Evolutionary conservation across 2,797 vertebrate genomes (phyloP).

Genomic region (Coreius guichenoti): DNA sequence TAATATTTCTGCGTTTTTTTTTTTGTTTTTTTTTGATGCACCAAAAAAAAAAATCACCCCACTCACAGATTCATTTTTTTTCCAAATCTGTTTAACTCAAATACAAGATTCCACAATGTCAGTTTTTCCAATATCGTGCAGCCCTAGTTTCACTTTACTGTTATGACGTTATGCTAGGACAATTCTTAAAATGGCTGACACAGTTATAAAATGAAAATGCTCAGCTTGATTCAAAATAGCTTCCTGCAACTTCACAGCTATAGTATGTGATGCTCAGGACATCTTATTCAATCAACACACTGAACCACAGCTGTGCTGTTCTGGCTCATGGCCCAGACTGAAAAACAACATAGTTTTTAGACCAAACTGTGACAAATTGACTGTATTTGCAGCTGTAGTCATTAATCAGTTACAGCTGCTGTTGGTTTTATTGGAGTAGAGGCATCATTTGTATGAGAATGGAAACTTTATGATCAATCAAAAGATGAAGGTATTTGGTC

Average conservation of each 20-base stretch:
- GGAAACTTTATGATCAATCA: not conserved
- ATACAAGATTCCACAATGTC: not conserved
- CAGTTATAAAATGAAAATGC: conserved; percentile 6
- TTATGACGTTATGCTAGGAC: not conserved
- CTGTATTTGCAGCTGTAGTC: conserved; percentile 36
- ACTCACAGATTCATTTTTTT: not conserved
- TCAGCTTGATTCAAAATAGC: conserved; percentile 9
- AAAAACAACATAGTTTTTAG: conserved; percentile 23
- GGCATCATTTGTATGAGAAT: not conserved
- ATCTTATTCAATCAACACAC: conserved; percentile 33
- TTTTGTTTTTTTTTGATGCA: not conserved
- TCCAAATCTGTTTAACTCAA: not conserved
- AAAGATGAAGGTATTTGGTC: not conserved
- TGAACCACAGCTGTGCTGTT: conserved; percentile 34
- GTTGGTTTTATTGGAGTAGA: conserved; percentile 1
- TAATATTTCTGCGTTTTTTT: not conserved
- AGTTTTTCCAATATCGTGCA: not conserved
- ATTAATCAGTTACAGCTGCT: conserved; percentile 28
- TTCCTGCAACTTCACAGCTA: conserved; percentile 17
- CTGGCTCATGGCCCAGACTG: conserved; percentile 26
- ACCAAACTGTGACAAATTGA: conserved; percentile 36
- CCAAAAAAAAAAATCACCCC: not conserved
- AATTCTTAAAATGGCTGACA: conserved; percentile 9
- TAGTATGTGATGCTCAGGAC: conserved; percentile 1
- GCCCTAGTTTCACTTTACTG: not conserved